These are phyloP conservation scores for Aculops lycopersici DNA, from an alignment of 1,140 invertebrate genomes.

Conservation along the genomic window DNA sequence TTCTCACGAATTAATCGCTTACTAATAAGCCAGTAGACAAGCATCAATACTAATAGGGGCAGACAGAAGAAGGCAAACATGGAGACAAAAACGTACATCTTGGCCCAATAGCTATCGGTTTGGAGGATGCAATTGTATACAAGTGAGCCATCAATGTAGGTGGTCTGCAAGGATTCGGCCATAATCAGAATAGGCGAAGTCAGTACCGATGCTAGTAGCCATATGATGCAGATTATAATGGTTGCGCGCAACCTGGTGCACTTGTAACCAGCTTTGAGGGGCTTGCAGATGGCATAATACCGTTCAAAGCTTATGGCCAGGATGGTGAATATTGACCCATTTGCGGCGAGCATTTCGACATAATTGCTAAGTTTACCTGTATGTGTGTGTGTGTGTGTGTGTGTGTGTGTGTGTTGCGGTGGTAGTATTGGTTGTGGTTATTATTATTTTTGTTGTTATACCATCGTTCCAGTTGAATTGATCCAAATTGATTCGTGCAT, in stretches of 20 bases:
- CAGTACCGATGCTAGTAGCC: conserved; percentile 45
- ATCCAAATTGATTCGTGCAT: too few relatives aligned
- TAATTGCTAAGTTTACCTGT: conserved; percentile 40
- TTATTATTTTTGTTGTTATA: too few relatives aligned
- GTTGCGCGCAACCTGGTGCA: conserved; percentile 55
- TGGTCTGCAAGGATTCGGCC: conserved; percentile 24
- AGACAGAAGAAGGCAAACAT: conserved; percentile 50
- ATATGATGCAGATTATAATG: conserved; percentile 43
- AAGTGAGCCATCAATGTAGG: conserved; percentile 30
- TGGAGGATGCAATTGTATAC: conserved; percentile 37
- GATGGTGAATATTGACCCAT: conserved; percentile 68
- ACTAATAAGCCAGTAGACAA: conserved; percentile 47
- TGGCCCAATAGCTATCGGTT: conserved; percentile 32
- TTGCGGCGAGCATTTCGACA: conserved; percentile 60
- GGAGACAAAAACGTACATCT: conserved; percentile 33
- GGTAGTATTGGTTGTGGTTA: too few relatives aligned
- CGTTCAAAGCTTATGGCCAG: conserved; percentile 54
- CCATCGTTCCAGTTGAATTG: too few relatives aligned
- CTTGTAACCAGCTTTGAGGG: conserved; percentile 52
- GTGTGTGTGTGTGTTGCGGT: too few relatives aligned
- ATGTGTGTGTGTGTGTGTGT: too few relatives aligned
- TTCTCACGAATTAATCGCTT: conserved; percentile 35
- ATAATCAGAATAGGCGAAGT: conserved; percentile 23
- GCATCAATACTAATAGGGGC: conserved; percentile 38
- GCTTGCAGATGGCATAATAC: conserved; percentile 75